These are phyloP conservation scores for Xyrichtys novacula DNA, from an alignment of 2,797 vertebrate genomes.

Conservation along the genomic window DNA sequence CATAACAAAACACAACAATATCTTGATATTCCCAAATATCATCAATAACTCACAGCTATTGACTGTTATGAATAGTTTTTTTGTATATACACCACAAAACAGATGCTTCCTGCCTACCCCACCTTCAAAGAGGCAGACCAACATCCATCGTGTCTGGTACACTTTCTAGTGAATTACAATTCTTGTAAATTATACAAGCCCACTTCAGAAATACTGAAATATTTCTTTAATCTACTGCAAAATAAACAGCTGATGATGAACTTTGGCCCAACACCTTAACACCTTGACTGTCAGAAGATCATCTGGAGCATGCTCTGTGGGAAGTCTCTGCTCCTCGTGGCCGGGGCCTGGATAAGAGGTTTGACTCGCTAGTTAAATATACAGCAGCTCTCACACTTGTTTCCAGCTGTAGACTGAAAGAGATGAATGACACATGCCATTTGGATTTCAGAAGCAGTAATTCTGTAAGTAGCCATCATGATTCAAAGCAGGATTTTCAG, in stretches of 20 bases:
- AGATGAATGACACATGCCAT: slow-evolving; percentile 27
- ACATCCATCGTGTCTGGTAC: no score
- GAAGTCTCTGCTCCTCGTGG: slow-evolving; percentile 13
- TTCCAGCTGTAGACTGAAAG: slow-evolving; percentile 20
- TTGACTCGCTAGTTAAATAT: slow-evolving; percentile 29
- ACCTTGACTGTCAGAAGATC: not conserved
- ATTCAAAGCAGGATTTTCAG: slow-evolving; percentile 37
- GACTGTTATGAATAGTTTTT: no score
- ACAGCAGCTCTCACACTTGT: not conserved
- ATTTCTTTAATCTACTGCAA: no score
- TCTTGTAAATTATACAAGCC: no score
- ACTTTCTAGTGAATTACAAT: no score
- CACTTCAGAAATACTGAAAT: no score
- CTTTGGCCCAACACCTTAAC: not conserved
- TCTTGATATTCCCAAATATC: no score
- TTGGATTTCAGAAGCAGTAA: slow-evolving; percentile 14
- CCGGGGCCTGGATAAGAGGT: not conserved
- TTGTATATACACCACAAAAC: no score
- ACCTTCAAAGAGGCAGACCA: no score
- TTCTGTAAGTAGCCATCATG: slow-evolving; percentile 32
- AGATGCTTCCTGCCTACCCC: no score
- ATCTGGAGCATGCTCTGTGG: not conserved
- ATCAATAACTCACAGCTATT: no score
- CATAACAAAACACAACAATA: no score
- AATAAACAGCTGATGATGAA: slow-evolving; percentile 1